A percentile compares a stretch with the other conserved stretches of the same genome.
Conservation (phyloP, 2,888 invertebrate genomes). For the Acrobasis consociella region DNA sequence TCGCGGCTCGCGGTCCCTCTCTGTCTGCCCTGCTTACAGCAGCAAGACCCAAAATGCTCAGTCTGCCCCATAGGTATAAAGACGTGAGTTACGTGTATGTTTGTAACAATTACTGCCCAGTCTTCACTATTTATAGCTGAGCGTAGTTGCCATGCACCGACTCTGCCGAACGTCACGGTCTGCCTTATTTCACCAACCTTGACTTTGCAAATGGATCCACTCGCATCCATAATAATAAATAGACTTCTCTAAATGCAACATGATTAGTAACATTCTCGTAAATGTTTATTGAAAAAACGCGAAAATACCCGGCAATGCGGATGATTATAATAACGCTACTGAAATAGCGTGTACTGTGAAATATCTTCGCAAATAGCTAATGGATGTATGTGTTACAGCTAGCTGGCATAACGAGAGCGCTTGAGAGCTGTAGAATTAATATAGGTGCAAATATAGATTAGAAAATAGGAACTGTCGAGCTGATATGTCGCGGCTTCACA, state of each 20-base stretch:
- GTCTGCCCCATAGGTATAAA: too few species aligned
- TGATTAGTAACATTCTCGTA: constrained; percentile 3
- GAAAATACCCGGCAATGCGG: constrained; percentile 8
- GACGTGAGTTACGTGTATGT: neutral
- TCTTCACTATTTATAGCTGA: constrained; percentile 1
- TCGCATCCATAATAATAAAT: constrained; percentile 38
- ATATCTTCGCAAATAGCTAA: constrained; percentile 9
- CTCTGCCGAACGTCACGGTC: neutral
- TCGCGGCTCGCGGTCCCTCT: too few species aligned
- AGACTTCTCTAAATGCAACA: constrained; percentile 26
- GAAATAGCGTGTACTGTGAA: constrained; percentile 9
- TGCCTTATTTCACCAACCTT: constrained; percentile 39
- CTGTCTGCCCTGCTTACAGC: too few species aligned
- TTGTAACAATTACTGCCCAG: neutral
- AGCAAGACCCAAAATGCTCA: too few species aligned
- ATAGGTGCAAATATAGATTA: constrained; percentile 3
- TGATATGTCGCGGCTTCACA: neutral
- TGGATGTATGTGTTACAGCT: constrained; percentile 11
- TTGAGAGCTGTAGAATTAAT: constrained; percentile 1
- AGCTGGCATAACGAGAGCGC: constrained; percentile 3
- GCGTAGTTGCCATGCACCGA: neutral
- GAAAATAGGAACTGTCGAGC: constrained; percentile 6
- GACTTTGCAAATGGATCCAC: constrained; percentile 45
- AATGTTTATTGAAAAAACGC: constrained; percentile 15
- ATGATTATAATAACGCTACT: constrained; percentile 10